Conservation (phyloP, 2,888 invertebrate species). For the Masnerella sp. region DNA sequence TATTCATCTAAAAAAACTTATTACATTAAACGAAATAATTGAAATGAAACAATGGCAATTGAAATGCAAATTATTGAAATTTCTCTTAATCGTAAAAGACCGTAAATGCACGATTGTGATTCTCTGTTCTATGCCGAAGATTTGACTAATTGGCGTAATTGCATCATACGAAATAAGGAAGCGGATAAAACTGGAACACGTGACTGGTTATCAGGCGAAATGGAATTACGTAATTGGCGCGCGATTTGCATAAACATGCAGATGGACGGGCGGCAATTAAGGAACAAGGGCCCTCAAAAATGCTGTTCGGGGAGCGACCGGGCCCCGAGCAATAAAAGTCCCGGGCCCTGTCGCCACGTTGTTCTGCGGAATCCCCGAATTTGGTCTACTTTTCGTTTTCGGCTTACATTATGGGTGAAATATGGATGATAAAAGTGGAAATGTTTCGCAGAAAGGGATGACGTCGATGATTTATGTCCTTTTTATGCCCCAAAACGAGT, state of each 20-base stretch:
- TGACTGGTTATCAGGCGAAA: constrained; percentile 46
- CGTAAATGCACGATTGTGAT: constrained; percentile 6
- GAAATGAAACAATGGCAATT: no score
- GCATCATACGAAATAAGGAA: constrained; percentile 29
- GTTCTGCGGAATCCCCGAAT: constrained; percentile 32
- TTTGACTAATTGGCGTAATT: constrained; percentile 29
- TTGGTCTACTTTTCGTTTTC: constrained; percentile 43
- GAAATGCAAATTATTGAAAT: background rate
- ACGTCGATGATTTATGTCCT: constrained; percentile 38
- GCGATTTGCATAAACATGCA: constrained; percentile 69
- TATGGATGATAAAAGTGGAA: constrained; percentile 45
- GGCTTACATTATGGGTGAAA: constrained; percentile 35
- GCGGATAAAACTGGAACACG: constrained; percentile 7
- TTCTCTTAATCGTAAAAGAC: background rate
- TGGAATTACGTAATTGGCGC: constrained; percentile 61
- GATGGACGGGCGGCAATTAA: constrained; percentile 65
- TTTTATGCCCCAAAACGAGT: constrained; percentile 20
- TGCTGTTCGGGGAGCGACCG: constrained; percentile 44
- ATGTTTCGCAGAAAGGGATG: constrained; percentile 22
- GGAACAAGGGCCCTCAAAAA: constrained; percentile 55
- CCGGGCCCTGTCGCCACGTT: constrained; percentile 35
- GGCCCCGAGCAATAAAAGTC: constrained; percentile 55
- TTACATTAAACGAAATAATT: no score
- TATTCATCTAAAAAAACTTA: no score
- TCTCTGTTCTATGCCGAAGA: constrained; percentile 12